Evolutionary conservation across 2,797 vertebrate genomes (phyloP), one percentile per base, ranked within the genome.

Genomic region (Clarias fuscus): DNA sequence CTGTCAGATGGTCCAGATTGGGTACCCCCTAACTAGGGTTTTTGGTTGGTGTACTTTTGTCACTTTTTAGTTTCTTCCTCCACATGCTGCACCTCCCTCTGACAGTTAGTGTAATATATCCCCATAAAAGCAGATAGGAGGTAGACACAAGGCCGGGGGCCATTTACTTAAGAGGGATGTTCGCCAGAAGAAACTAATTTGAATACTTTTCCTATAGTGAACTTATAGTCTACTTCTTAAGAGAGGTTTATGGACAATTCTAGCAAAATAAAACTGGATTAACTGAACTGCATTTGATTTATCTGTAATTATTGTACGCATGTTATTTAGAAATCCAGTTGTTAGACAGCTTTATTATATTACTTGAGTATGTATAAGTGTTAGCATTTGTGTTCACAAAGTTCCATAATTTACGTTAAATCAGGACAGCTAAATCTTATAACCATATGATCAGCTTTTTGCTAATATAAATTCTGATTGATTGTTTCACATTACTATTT

Each of bases 61-160:
- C 85, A 86, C 82, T 75, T 87, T 73, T 83, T 72, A 67, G 30
- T 85, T 77, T 85, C 70, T 89, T 88, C 77, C 79, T 86, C 82
- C 68, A 77, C 84, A 83, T 58, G 68, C 83, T 77, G 72, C 73
- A 82, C 68, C 75, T 79, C 62, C 76, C 40, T 77, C 53, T 70
- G 80, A 76, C 70, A 76, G 30, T 70, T 56, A 71, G 70, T 68
- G 43, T 48, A 87, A 75, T 81, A 48, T 68, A 82, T 81, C 67
- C 59, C 33, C 20, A 67, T 81, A 73, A 75, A 87, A 84, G 68
- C 65, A 58, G 18, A 61, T 13, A 61, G 82, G 58, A 84, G 68
- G 33, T 43, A 78, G 59, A 30, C 27, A 73, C 22, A 33, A 17
- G 64, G 75, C 67, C 37, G 56, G 17, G 27, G 37, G 22, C 65